Percentiles rank a stretch among this genome's conserved stretches.
Evolutionary conservation across 1,140 invertebrate species (phyloP).

Genomic region (Cyrtorhinus lividipennis): DNA sequence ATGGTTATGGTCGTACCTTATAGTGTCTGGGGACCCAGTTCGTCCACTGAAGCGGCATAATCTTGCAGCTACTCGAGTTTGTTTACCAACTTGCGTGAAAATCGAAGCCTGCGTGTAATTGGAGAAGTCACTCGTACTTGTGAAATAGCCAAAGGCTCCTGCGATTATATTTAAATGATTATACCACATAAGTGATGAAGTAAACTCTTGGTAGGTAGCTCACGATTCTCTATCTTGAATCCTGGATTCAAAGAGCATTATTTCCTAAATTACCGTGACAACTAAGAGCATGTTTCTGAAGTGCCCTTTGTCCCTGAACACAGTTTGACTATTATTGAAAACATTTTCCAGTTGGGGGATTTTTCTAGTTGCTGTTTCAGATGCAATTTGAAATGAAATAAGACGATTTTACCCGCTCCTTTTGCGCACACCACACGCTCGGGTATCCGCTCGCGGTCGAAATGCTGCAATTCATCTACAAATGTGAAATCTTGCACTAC

Average conservation of each 20-base stretch:
- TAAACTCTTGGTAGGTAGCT: too few relatives aligned
- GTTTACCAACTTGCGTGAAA: conserved; percentile 69
- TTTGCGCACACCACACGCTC: conserved; percentile 96
- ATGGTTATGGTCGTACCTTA: too few relatives aligned
- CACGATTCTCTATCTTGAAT: too few relatives aligned
- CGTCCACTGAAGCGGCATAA: conserved; percentile 83
- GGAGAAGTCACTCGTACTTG: conserved; percentile 72
- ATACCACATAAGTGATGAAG: not conserved
- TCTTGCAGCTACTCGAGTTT: conserved; percentile 60
- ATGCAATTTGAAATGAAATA: too few relatives aligned
- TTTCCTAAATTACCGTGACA: too few relatives aligned
- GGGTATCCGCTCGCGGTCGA: conserved; percentile 82
- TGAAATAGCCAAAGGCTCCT: conserved; percentile 22
- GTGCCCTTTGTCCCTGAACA: too few relatives aligned
- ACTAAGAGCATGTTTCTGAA: too few relatives aligned
- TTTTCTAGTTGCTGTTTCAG: too few relatives aligned
- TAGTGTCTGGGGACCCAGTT: conserved; percentile 77
- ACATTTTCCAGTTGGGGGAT: too few relatives aligned
- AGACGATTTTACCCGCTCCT: conserved; percentile 35
- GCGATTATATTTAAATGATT: too few relatives aligned
- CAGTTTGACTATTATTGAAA: too few relatives aligned
- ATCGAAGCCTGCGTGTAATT: conserved; percentile 68
- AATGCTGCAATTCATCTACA: conserved; percentile 76
- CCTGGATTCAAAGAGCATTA: too few relatives aligned
- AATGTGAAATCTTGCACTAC: conserved; percentile 73